A percentile compares a stretch with the other conserved stretches of the same genome.
phyloP scores from a whole-genome alignment of 30 jellyfish, hydroid and myxozoan species.

The Rhopilema esculentum region DNA sequence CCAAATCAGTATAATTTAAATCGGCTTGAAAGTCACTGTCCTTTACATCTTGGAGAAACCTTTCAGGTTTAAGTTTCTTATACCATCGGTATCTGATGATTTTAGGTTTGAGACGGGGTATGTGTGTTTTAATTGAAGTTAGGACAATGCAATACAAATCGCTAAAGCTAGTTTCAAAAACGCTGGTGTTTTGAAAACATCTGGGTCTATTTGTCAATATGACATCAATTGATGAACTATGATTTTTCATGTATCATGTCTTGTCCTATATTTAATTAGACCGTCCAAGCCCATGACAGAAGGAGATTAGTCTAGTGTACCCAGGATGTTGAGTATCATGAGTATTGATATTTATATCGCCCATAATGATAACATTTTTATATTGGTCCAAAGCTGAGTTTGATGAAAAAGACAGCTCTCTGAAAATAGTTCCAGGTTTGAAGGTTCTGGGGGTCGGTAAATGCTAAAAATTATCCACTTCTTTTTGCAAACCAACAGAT shows the following conservation, averaged over 20 bases:
- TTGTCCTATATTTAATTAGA: constrained; percentile 8
- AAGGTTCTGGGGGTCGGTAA: constrained; percentile 50
- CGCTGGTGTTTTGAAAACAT: constrained; percentile 11
- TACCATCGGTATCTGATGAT: constrained; percentile 14
- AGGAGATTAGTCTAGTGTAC: background rate
- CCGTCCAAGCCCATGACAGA: constrained; percentile 10
- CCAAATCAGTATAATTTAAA: constrained; percentile 1
- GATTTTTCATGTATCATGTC: background rate
- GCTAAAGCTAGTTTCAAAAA: constrained; percentile 25
- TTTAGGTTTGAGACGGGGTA: constrained; percentile 40
- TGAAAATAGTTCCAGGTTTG: constrained; percentile 17
- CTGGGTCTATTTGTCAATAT: constrained; percentile 23
- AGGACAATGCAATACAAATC: background rate
- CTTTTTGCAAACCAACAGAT: constrained; percentile 30
- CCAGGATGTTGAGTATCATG: constrained; percentile 32
- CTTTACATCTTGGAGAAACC: constrained; percentile 30
- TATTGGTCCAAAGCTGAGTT: constrained; percentile 18
- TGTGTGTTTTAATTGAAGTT: constrained; percentile 11
- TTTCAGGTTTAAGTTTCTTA: constrained; percentile 10
- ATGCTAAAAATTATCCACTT: constrained; percentile 25
- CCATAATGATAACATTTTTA: background rate
- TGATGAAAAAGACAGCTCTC: constrained; percentile 17
- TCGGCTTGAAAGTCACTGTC: constrained; percentile 1
- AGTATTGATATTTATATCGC: constrained; percentile 20
- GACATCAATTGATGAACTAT: constrained; percentile 28